These are phyloP conservation scores for Mergus octosetaceus DNA, from an alignment of 2,797 vertebrate genomes.

Conservation along the genomic window DNA sequence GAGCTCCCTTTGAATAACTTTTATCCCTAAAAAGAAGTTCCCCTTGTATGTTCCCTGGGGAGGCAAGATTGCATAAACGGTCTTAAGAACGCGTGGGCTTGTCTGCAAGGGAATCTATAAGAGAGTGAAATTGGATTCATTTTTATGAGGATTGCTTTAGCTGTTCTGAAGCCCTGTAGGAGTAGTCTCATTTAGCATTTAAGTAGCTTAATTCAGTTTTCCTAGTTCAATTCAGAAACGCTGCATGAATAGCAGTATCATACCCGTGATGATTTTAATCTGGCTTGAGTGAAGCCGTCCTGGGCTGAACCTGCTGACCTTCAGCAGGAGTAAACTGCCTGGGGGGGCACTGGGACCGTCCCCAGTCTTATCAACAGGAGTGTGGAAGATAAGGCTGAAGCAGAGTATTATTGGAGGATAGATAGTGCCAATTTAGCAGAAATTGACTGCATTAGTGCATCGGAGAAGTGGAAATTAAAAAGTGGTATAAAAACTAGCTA, in stretches of 20 bases:
- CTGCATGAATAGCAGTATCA: background rate
- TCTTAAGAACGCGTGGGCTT: slow-evolving; percentile 9
- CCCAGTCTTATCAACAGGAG: background rate
- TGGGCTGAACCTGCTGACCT: slow-evolving; percentile 3
- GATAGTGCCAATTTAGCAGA: background rate
- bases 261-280: background rate
- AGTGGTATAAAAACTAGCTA: background rate
- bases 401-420: background rate
- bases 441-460: background rate
- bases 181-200: slow-evolving; percentile 15
- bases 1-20: slow-evolving; percentile 7
- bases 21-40: slow-evolving; percentile 1
- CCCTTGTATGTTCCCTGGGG: background rate
- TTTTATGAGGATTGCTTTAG: slow-evolving; percentile 35
- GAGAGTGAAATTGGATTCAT: slow-evolving; percentile 27
- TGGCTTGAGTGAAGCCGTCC: background rate
- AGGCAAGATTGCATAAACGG: slow-evolving; percentile 1
- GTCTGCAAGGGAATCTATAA: slow-evolving; percentile 22
- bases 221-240: slow-evolving; percentile 23
- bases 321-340: background rate
- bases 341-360: background rate
- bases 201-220: slow-evolving; percentile 45
- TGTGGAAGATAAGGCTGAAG: background rate
- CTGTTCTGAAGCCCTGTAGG: slow-evolving; percentile 2
- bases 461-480: background rate